phyloP scores from a whole-genome alignment of 2,888 invertebrate genomes.

The Cremastinae sp. region DNA sequence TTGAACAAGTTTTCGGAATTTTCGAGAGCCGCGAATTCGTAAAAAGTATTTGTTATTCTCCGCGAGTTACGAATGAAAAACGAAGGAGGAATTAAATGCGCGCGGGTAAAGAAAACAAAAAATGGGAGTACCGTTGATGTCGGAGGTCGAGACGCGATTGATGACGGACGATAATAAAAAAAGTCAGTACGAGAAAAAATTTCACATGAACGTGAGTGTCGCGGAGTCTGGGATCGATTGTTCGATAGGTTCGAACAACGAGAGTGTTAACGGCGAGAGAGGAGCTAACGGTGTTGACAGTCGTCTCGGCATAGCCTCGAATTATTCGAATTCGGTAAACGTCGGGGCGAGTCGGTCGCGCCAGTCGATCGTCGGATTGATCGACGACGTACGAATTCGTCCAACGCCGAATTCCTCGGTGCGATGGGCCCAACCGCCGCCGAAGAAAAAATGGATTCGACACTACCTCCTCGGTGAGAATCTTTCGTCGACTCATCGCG shows the following conservation, averaged over 20 bases:
- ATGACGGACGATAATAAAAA: slow-evolving; percentile 61
- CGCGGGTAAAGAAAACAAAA: slow-evolving; percentile 57
- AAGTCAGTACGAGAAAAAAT: slow-evolving; percentile 42
- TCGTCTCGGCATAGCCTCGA: slow-evolving; percentile 33
- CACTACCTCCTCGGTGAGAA: slow-evolving; percentile 84
- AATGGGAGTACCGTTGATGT: slow-evolving; percentile 79
- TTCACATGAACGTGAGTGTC: slow-evolving; percentile 68
- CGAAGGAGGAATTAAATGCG: slow-evolving; percentile 4
- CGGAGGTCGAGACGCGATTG: slow-evolving; percentile 70
- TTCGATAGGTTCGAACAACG: slow-evolving; percentile 49
- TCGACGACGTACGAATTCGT: slow-evolving; percentile 64
- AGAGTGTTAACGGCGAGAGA: slow-evolving; percentile 52
- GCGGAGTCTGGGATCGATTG: slow-evolving; percentile 58
- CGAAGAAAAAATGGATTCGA: slow-evolving; percentile 89
- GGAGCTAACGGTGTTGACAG: slow-evolving; percentile 13
- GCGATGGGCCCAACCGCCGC: slow-evolving; percentile 82
- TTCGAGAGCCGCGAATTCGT: no score
- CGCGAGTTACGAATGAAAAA: not conserved
- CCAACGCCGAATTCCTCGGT: slow-evolving; percentile 51
- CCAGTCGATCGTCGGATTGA: slow-evolving; percentile 67
- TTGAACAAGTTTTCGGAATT: no score
- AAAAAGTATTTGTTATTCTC: no score
- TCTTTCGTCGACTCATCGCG: not conserved
- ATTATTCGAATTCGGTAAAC: slow-evolving; percentile 26
- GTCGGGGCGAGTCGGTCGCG: not conserved